Evolutionary conservation across 2,797 vertebrate species (phyloP).

Genomic region (Molossus alvarezi): DNA sequence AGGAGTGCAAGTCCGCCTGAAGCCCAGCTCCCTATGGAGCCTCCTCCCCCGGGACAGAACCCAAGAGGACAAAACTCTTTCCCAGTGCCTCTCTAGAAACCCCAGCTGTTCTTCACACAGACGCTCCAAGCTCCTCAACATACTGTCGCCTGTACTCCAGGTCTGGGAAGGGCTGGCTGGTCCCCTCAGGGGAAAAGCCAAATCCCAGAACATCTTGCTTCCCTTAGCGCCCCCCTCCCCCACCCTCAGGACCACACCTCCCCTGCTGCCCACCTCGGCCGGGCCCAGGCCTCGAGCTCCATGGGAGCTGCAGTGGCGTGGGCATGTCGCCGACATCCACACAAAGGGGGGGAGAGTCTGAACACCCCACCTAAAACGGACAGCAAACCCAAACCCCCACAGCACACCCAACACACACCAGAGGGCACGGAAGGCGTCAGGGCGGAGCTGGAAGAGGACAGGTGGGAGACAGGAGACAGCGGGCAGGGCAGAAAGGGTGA

Average conservation of each 20-base stretch:
- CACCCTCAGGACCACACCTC: neutral
- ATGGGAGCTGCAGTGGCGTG: neutral
- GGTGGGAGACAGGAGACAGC: neutral
- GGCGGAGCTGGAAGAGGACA: fast-evolving
- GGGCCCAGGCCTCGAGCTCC: neutral
- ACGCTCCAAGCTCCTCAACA: neutral
- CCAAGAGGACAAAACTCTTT: neutral
- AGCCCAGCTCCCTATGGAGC: neutral
- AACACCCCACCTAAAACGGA: neutral
- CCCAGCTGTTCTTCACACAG: neutral
- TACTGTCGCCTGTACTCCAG: neutral
- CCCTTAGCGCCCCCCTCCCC: neutral
- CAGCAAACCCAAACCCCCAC: neutral
- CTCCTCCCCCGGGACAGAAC: neutral
- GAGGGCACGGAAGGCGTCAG: fast-evolving
- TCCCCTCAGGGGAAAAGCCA: neutral
- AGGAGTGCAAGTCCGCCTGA: neutral
- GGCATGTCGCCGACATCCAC: neutral
- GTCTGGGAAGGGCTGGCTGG: neutral
- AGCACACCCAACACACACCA: neutral
- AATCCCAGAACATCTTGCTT: neutral
- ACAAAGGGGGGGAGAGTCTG: neutral
- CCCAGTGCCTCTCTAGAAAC: neutral
- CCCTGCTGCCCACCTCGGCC: neutral
- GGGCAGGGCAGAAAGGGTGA: neutral